Evolutionary conservation across 2,888 invertebrate genomes (phyloP), one percentile per base, ranked within the genome.

Genomic region (Drosophila parthenogenetica): DNA sequence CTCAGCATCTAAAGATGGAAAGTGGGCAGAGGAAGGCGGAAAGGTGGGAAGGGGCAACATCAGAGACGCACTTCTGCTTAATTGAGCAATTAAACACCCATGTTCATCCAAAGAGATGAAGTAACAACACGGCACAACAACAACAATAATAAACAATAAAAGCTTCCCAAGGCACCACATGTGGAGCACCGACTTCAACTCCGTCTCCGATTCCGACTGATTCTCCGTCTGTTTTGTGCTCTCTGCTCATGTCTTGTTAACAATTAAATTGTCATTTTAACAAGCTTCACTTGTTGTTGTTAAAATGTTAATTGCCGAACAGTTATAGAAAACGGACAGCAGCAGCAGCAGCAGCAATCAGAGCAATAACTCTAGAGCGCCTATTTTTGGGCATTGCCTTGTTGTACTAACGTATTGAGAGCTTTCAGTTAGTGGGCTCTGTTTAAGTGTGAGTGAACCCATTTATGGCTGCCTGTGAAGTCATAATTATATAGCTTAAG

Each of bases 181-280:
- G 81, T 86, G 89, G 85, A 85, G 79, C 89, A 86, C 48, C 45
- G 13, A 13, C 29, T 29, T 35, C 35, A 4, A 13, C 13, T 35
- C 35, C 35, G 35, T 35, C 35, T 35, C 35, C 13, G 35, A 29
- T 29, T 35, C 35, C 35, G 42, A 46, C 53, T 59, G 51, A 46
- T n/a, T 14, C 45, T 46, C 37, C 45, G 37, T 48, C 51, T 58
- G 42, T 22, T 32, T 43, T 62, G 39, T 50, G 67, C 49, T 66
- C 69, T 65, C 69, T 67, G 74, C 78, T 71, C 78, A 78, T 81
- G 82, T 76, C 77, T 81, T 79, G 78, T 77, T 83, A 79, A 87
- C 90, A 90, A 89, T 91, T 90, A 90, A 91, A 91, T 90, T 91
- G 90, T 90, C 90, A 89, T 91, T 88, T 90, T 87, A 89, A 87